These are phyloP conservation scores for Threskiornis aethiopicus DNA, from an alignment of 2,797 vertebrate species.

Conservation along the genomic window DNA sequence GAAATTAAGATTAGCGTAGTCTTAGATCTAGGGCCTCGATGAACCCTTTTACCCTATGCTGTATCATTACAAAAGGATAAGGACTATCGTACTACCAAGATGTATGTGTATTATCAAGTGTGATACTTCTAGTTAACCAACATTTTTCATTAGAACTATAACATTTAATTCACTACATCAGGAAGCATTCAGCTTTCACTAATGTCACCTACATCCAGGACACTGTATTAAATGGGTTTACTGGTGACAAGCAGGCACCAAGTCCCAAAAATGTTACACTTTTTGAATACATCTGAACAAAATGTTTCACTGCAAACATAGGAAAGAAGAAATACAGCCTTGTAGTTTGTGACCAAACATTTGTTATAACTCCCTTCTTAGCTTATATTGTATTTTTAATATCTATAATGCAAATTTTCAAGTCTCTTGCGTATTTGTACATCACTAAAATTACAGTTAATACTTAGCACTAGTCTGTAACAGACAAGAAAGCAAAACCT, in stretches of 20 bases:
- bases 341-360: not conserved
- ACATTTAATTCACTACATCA: not conserved
- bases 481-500: not conserved
- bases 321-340: not conserved
- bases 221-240: not conserved
- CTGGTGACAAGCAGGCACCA: not conserved
- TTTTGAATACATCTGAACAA: not conserved
- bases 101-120: not conserved
- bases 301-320: not conserved
- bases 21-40: not conserved
- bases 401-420: not conserved
- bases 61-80: not conserved
- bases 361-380: not conserved
- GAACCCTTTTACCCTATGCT: not conserved
- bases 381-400: not conserved
- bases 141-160: not conserved
- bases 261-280: not conserved
- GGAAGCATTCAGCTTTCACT: not conserved
- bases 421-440: not conserved
- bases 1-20: not conserved
- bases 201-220: not conserved
- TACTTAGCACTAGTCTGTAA: not conserved
- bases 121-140: not conserved
- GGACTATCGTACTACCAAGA: not conserved
- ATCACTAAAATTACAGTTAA: not conserved